Conservation (phyloP, 53 echinoderm and acorn worm genomes). For the Temnopleurus reevesii region DNA sequence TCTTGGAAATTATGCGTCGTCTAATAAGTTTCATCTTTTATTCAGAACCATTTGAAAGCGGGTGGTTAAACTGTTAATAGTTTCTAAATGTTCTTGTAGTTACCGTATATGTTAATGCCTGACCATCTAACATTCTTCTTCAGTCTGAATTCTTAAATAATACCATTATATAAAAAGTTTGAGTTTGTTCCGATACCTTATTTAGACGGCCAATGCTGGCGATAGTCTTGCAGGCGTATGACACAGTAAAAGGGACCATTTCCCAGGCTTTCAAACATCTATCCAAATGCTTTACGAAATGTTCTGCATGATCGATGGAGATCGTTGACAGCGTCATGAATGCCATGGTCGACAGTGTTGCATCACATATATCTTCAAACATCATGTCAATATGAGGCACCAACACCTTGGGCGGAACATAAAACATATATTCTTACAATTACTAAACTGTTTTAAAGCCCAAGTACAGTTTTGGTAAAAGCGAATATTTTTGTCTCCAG, state of each 20-base stretch:
- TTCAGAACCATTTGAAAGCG: no score
- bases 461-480: background rate
- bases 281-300: constrained; percentile 71
- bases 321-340: constrained; percentile 70
- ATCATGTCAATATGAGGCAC: constrained; percentile 65
- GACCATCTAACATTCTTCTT: background rate
- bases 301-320: constrained; percentile 62
- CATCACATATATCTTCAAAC: constrained; percentile 60
- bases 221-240: constrained; percentile 69
- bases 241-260: constrained; percentile 58
- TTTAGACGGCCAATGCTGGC: constrained; percentile 83
- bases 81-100: background rate
- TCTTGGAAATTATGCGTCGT: no score
- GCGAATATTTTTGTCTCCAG: no score
- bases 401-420: constrained; percentile 16
- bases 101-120: background rate
- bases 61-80: no score
- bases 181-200: constrained; percentile 58
- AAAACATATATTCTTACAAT: background rate
- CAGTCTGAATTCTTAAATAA: background rate
- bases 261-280: constrained; percentile 63
- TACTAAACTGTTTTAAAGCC: background rate
- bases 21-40: no score
- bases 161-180: background rate
- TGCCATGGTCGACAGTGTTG: background rate